phyloP scores from a whole-genome alignment of 2,888 invertebrate species.

The Andrena bicolor region DNA sequence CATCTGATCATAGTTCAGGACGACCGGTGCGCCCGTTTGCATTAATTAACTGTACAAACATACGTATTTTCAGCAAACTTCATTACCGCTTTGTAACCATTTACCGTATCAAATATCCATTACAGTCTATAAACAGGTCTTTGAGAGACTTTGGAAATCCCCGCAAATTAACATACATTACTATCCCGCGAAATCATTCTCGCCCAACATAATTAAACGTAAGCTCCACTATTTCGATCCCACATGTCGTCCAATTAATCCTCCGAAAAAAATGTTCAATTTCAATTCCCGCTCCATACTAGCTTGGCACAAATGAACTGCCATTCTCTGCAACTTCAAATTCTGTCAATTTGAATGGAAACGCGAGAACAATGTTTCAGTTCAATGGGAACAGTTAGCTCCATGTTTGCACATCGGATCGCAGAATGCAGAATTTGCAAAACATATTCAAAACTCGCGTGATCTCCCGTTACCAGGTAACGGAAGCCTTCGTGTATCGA shows the following conservation, averaged over 20 bases:
- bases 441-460: no score
- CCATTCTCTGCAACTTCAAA: no score
- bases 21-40: neutral
- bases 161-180: neutral
- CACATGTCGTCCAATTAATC: no score
- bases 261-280: no score
- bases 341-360: no score
- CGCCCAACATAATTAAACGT: neutral
- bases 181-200: neutral
- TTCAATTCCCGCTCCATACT: no score
- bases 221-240: neutral
- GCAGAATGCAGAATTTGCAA: no score
- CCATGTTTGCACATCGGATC: no score
- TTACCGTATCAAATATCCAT: neutral
- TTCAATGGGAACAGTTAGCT: no score
- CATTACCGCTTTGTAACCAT: neutral
- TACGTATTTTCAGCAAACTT: conserved; percentile 1
- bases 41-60: conserved; percentile 30
- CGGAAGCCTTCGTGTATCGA: neutral
- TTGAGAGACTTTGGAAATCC: neutral
- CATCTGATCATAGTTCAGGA: neutral
- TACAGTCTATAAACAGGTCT: neutral
- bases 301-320: no score
- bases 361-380: no score
- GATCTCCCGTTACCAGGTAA: no score